Evolutionary conservation across 2,888 invertebrate genomes (phyloP), one percentile per base, ranked within the genome.

Genomic region (Fragum whitleyi): DNA sequence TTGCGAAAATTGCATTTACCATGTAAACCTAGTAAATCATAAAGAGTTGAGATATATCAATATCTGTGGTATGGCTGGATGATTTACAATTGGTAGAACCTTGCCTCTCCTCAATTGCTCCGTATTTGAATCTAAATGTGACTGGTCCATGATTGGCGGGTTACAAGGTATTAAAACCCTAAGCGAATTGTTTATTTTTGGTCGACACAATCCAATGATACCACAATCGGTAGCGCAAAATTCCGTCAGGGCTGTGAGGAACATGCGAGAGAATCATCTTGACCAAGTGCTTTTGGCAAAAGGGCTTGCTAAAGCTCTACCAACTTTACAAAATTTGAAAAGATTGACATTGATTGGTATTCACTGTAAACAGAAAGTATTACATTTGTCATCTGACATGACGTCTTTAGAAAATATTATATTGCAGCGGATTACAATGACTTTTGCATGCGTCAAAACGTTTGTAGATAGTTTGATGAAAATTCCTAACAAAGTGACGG

Each of bases 341-440:
- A 32, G 16, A 61, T 32, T 61, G 32, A 32, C 9, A 1, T 32
- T 61, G 32, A 32, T 11, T n/a, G 1, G 16, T 32, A 7, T 61
- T 29, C n/a, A 61, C 61, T 61, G 26, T n/a, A 29, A 32, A 32
- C 61, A 61, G 19, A 6, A 32, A 16, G n/a, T 61, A 6, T 61
- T 61, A n/a, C 26, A n/a, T 32, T 32, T 61, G 16, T 61, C 61
- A 0, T 9, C 61, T 32, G n/a, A 61, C 19, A 61, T 61, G 61
- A 32, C 0, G n/a, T 19, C 2, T 19, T 19, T 61, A n/a, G 7
- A 32, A 19, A 47, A 14, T 16, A 9, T 32, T 29, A 32, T 32
- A 19, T 1, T 32, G 6, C 32, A 29, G 26, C n/a, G 29, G 11
- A 2, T 6, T 0, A 61, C 9, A 11, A n/a, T 32, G 61, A 61